Conservation (phyloP, 2,113 vertebrate genomes). For the Bostrychus sinensis region DNA sequence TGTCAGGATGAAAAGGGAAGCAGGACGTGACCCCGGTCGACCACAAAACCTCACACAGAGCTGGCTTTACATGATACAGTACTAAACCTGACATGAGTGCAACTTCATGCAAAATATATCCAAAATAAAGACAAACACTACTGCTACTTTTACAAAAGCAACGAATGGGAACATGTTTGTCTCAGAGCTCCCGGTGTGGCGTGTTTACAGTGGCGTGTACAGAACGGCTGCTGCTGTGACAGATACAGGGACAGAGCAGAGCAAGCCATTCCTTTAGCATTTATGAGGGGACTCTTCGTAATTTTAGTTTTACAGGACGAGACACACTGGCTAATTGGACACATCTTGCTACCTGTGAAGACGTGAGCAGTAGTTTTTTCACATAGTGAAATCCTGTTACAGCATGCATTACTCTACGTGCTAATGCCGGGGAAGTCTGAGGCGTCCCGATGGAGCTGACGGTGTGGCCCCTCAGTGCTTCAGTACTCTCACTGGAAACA, state of each 20-base stretch:
- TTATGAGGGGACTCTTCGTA: conserved; percentile 64
- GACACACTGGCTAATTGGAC: conserved; percentile 75
- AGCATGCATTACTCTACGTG: conserved; percentile 82
- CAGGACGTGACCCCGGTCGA: conserved; percentile 42
- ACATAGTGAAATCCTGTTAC: conserved; percentile 80
- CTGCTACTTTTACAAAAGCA: conserved; percentile 66
- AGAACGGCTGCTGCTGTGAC: conserved; percentile 54
- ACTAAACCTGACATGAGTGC: conserved; percentile 63
- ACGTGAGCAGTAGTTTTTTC: conserved; percentile 65
- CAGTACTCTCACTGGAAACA: conserved; percentile 71
- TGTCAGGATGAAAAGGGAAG: conserved; percentile 33
- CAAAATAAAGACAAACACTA: conserved; percentile 37
- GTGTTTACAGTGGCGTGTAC: conserved; percentile 67
- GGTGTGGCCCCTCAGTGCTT: conserved; percentile 76
- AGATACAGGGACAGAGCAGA: conserved; percentile 58
- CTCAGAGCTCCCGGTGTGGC: conserved; percentile 41
- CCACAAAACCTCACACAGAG: conserved; percentile 50
- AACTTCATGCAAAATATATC: conserved; percentile 70
- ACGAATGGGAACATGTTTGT: conserved; percentile 45
- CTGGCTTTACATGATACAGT: conserved; percentile 54
- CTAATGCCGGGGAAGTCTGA: conserved; percentile 70
- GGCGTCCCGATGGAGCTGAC: conserved; percentile 57
- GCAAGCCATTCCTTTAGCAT: conserved; percentile 71
- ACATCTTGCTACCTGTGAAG: conserved; percentile 73
- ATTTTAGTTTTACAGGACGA: conserved; percentile 75